Percentiles rank a stretch among this genome's conserved stretches.
Evolutionary conservation across 2,797 vertebrate genomes (phyloP).

Genomic region (Arremon aurantiirostris): DNA sequence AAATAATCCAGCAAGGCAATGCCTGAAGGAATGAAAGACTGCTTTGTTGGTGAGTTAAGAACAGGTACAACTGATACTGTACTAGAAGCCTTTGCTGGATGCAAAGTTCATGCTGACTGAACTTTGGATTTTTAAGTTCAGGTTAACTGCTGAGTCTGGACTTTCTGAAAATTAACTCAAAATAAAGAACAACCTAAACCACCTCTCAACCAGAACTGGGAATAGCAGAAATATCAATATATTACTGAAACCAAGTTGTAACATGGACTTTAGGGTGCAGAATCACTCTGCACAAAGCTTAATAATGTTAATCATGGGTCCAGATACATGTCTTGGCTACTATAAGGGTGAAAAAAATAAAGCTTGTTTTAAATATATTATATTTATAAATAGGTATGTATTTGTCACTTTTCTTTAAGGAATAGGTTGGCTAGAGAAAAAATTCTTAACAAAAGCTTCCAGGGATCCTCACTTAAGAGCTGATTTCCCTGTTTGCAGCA

Average conservation of each 20-base stretch:
- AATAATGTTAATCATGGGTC: not conserved
- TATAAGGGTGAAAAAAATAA: not conserved
- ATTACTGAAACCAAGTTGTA: not conserved
- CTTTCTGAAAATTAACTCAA: not conserved
- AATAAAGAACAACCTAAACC: rapidly evolving
- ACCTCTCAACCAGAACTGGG: not conserved
- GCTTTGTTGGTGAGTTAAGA: not conserved
- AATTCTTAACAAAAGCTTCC: not conserved
- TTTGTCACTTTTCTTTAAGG: not conserved
- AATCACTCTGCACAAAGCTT: not conserved
- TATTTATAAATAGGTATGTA: not conserved
- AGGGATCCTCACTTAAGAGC: not conserved
- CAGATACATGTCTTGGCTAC: not conserved
- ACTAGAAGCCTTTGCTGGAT: not conserved
- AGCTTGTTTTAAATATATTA: not conserved
- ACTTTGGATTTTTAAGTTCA: not conserved
- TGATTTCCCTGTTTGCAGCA: not conserved
- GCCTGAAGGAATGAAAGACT: not conserved
- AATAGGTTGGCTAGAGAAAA: not conserved
- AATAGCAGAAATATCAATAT: not conserved
- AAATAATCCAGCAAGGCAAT: not conserved
- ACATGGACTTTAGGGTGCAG: not conserved
- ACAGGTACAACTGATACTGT: not conserved
- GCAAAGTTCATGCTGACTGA: not conserved
- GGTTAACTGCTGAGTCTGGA: not conserved